phyloP scores from a whole-genome alignment of 2,888 invertebrate species.

The Meganola albula region DNA sequence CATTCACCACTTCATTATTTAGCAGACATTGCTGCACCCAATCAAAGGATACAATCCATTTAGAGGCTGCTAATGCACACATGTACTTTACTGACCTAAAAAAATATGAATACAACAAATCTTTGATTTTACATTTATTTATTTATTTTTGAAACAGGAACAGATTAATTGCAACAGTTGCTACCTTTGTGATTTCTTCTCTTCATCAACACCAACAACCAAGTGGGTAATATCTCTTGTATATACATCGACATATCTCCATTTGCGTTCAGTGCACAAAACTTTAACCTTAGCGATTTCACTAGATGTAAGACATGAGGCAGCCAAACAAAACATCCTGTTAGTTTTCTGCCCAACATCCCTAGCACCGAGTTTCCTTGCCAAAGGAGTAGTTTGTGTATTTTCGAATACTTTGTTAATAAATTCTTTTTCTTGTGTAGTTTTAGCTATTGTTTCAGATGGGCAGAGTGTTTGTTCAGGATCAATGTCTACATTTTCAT shows the following conservation, averaged over 20 bases:
- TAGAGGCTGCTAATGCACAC: conserved; percentile 74
- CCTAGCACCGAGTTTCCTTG: conserved; percentile 21
- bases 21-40: conserved; percentile 73
- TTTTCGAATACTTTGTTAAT: conserved; percentile 58
- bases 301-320: conserved; percentile 45
- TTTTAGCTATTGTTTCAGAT: conserved; percentile 38
- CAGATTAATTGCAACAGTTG: neutral
- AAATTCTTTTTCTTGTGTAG: conserved; percentile 62
- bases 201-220: conserved; percentile 62
- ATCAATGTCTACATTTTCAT: conserved; percentile 35
- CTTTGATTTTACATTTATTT: neutral
- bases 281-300: conserved; percentile 44
- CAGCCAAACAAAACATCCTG: conserved; percentile 45
- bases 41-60: conserved; percentile 76
- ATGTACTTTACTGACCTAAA: conserved; percentile 75
- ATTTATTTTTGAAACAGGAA: neutral
- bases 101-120: conserved; percentile 1
- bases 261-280: conserved; percentile 42
- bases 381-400: conserved; percentile 33
- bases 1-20: conserved; percentile 53
- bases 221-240: conserved; percentile 59
- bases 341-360: conserved; percentile 18
- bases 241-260: conserved; percentile 55
- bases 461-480: conserved; percentile 51
- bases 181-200: conserved; percentile 62